phyloP scores from a whole-genome alignment of 2,888 invertebrate species.

The Carcina quercana region DNA sequence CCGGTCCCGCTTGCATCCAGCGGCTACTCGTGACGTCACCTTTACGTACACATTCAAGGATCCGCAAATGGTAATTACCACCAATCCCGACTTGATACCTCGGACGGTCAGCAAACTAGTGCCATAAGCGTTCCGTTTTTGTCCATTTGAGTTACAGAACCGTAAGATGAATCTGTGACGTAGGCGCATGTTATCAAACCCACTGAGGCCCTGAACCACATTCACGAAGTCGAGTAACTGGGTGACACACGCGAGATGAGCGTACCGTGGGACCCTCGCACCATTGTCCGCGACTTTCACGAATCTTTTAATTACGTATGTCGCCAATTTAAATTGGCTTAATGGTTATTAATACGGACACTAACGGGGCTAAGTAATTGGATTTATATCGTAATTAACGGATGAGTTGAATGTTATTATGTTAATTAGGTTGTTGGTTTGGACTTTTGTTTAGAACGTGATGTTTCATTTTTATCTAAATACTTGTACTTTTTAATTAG shows the following conservation, averaged over 20 bases:
- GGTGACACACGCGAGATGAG: conserved; percentile 44
- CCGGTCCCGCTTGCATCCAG: too few species aligned
- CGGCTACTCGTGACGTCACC: too few species aligned
- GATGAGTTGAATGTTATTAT: too few species aligned
- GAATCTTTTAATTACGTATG: conserved; percentile 61
- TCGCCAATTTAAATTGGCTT: conserved; percentile 62
- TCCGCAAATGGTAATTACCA: too few species aligned
- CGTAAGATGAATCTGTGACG: too few species aligned
- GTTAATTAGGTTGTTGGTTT: neutral
- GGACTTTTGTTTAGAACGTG: neutral
- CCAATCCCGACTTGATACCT: too few species aligned
- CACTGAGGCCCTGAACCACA: conserved; percentile 45
- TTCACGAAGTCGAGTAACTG: conserved; percentile 30
- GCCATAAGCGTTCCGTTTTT: too few species aligned
- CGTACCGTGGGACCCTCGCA: conserved; percentile 50
- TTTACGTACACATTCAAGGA: too few species aligned
- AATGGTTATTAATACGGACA: conserved; percentile 40
- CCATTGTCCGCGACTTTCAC: conserved; percentile 60
- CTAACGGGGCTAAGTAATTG: conserved; percentile 20
- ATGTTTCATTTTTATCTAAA: neutral
- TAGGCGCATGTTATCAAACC: too few species aligned
- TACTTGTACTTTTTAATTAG: too few species aligned
- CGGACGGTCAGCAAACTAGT: too few species aligned
- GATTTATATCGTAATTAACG: conserved; percentile 10
- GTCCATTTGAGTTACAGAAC: too few species aligned